These are phyloP conservation scores for Peromyscus eremicus DNA, from an alignment of 2,797 vertebrate genomes.

Conservation along the genomic window DNA sequence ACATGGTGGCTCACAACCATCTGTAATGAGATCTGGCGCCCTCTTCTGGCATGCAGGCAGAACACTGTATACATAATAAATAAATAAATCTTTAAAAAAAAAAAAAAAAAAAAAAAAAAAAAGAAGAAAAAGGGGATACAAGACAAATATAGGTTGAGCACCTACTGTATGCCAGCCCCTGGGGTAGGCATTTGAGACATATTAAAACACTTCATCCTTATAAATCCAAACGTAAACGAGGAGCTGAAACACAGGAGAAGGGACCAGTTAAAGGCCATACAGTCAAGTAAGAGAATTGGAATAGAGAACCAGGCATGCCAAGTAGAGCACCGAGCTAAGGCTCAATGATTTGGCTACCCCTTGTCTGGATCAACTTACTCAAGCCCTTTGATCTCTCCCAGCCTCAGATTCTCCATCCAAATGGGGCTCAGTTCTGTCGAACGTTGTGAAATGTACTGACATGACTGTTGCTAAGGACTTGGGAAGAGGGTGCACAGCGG, in stretches of 20 bases:
- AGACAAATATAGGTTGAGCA: not conserved
- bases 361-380: not conserved
- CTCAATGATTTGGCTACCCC: not conserved
- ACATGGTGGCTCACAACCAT: no score
- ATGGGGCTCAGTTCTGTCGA: not conserved
- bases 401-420: conserved; percentile 23
- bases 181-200: not conserved
- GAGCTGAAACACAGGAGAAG: not conserved
- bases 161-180: not conserved
- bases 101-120: no score
- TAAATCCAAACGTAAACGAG: not conserved
- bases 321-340: not conserved
- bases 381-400: not conserved
- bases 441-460: not conserved
- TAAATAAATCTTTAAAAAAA: no score
- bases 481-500: not conserved
- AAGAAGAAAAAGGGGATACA: not conserved
- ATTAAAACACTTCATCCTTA: not conserved
- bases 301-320: not conserved
- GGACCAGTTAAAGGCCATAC: not conserved
- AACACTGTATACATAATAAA: no score
- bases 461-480: not conserved
- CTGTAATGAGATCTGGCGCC: no score
- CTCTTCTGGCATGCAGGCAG: no score
- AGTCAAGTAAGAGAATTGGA: not conserved